Evolutionary conservation across 2,797 vertebrate genomes (phyloP), one percentile per base, ranked within the genome.

Genomic region (Myotis pilosus): DNA sequence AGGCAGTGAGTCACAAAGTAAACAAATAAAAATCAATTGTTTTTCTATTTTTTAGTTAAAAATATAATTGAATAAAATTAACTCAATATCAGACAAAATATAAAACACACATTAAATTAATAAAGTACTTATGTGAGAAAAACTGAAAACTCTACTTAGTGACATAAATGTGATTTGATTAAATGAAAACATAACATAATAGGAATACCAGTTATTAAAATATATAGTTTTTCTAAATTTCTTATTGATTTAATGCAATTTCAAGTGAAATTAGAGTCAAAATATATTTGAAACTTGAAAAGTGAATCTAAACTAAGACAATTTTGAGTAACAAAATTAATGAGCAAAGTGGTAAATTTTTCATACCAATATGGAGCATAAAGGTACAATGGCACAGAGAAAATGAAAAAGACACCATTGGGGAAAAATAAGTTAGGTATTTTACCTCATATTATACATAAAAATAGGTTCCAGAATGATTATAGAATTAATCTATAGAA

Each of bases 51-150:
- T 11, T 36, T 47, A 19, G 84, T 92, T 9, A 91, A 91, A 91
- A 91, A 57, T 83, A 79, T 22, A 25, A 33, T 47, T 89, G 57
- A 92, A 51, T 83, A 75, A 95, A 90, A 80, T 92, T 69, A 92
- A 79, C 17, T 84, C 33, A 80, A 19, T 68, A 87, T 22, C 3
- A 68, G 25, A 11, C 3, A 75, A 80, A 91, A 81, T 87, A 69
- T 20, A 93, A 79, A 68, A 8, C 19, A 28, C 25, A 33, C 75
- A 4, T 15, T n/a, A 88, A 49, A 51, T 76, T 90, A 79, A 38
- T 80, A 72, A 88, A 86, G 17, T 72, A 33, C 16, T 10, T 22
- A 85, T 7, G 5, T 92, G 68, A 90, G 36, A 4, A 81, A 93
- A 72, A 84, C 19, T 49, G 41, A 92, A 94, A 92, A 51, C 12